These are phyloP conservation scores for Anabas testudineus DNA, from an alignment of 2,797 vertebrate genomes.

Conservation along the genomic window DNA sequence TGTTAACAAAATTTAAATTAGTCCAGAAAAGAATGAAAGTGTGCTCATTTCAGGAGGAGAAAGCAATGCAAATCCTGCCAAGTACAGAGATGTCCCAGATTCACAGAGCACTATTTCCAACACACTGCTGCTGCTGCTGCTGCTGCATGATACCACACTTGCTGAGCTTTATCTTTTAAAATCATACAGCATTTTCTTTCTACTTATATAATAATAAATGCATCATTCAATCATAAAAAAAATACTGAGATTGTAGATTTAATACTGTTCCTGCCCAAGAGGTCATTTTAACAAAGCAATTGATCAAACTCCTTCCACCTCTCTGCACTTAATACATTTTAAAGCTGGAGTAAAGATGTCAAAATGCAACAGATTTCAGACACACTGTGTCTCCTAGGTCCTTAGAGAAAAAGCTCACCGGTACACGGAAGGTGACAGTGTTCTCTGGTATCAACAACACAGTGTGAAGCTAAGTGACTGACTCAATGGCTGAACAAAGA, in stretches of 20 bases:
- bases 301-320: neutral
- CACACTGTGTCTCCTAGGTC: conserved; percentile 28
- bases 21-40: conserved; percentile 56
- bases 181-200: neutral
- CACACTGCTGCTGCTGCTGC: conserved; percentile 37
- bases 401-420: conserved; percentile 43
- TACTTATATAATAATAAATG: neutral
- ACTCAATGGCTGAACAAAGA: neutral
- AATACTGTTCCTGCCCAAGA: neutral
- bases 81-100: conserved; percentile 78
- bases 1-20: conserved; percentile 59
- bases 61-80: conserved; percentile 63
- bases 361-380: conserved; percentile 8
- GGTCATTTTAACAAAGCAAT: neutral
- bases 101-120: conserved; percentile 53
- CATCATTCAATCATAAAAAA: neutral
- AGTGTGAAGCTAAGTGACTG: conserved; percentile 29
- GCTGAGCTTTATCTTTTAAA: conserved; percentile 38
- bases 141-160: conserved; percentile 38
- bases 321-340: neutral
- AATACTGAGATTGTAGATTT: no score
- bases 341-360: neutral
- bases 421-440: conserved; percentile 60
- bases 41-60: conserved; percentile 58
- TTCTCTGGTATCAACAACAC: conserved; percentile 40